Conservation (phyloP, 2,113 vertebrate species). For the Anoura caudifer region DNA sequence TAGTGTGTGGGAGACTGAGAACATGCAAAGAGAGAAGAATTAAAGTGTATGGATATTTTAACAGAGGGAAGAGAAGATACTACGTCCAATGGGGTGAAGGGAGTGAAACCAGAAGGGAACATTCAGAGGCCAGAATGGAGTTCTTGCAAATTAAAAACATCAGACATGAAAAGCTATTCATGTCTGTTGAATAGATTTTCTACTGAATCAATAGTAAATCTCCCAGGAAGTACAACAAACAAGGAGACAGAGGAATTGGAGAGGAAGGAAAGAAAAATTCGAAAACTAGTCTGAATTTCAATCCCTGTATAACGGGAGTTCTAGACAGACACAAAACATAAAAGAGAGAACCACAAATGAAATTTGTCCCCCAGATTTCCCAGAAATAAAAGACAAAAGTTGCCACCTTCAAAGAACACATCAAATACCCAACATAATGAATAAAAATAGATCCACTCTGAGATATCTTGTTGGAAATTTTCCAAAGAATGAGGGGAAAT, state of each 20-base stretch:
- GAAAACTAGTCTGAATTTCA: not conserved
- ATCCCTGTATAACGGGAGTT: not conserved
- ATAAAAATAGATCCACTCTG: not conserved
- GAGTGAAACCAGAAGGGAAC: not conserved
- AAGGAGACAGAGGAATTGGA: not conserved
- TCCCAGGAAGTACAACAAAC: not conserved
- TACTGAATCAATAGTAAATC: not conserved
- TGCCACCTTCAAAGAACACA: not conserved
- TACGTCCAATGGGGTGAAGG: not conserved
- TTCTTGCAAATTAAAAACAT: constrained; percentile 1
- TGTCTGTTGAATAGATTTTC: too few relatives aligned
- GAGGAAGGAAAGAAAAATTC: not conserved
- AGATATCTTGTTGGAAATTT: not conserved
- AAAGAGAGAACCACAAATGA: not conserved
- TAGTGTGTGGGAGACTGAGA: not conserved
- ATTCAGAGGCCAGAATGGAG: not conserved
- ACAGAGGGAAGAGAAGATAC: not conserved
- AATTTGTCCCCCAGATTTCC: not conserved
- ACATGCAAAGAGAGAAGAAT: not conserved
- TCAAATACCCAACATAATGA: not conserved
- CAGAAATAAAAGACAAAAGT: not conserved
- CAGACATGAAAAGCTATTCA: not conserved
- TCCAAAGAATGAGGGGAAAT: not conserved
- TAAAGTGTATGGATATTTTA: not conserved
- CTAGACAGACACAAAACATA: not conserved